Evolutionary conservation across 2,888 invertebrate genomes (phyloP).

Genomic region (Latheticus oryzae): DNA sequence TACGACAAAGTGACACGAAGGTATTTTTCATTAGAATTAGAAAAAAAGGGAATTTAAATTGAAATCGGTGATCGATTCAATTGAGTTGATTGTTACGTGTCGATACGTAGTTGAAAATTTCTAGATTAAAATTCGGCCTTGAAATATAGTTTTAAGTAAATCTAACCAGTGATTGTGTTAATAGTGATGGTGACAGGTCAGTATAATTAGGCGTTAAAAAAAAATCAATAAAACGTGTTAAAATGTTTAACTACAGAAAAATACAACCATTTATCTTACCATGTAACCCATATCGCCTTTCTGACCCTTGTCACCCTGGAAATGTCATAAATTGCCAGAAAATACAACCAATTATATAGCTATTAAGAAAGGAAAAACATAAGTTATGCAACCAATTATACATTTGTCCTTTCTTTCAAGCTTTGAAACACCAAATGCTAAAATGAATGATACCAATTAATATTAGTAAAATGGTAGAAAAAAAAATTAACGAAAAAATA

Average conservation of each 20-base stretch:
- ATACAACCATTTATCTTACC: constrained; percentile 71
- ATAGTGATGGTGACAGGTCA: constrained; percentile 52
- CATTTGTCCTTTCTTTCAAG: no score
- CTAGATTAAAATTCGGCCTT: no score
- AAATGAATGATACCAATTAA: constrained; percentile 51
- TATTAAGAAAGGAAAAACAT: no score
- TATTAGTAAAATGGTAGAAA: constrained; percentile 48
- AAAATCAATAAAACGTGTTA: constrained; percentile 45
- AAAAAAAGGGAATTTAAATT: no score
- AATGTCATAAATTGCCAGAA: constrained; percentile 54
- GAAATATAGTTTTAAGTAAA: no score
- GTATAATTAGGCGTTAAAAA: constrained; percentile 50
- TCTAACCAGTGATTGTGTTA: no score
- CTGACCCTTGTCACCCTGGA: constrained; percentile 80
- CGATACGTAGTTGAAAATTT: no score
- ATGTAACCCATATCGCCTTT: constrained; percentile 80
- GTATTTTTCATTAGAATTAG: constrained; percentile 29
- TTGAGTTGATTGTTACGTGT: no score
- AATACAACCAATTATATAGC: background rate
- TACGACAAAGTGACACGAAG: background rate
- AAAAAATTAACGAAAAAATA: constrained; percentile 67
- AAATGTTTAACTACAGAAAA: constrained; percentile 48
- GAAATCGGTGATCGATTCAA: no score
- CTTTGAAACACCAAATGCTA: no score
- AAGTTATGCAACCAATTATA: no score